Base-by-base conservation (phyloP, 2,797 vertebrate genomes). In the Diglossa cyanea region DNA sequence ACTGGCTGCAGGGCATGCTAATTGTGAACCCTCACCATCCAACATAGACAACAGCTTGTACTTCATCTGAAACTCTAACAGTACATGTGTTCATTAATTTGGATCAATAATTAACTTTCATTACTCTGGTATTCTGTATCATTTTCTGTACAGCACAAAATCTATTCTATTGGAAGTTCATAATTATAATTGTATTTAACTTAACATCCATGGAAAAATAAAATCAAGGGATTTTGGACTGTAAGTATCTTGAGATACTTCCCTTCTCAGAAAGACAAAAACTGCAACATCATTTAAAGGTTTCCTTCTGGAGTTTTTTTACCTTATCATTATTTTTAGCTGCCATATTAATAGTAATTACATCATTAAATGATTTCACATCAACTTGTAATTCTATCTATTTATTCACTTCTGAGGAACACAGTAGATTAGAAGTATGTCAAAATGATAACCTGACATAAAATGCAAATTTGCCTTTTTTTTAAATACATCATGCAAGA, bases 281-380 rank as follows among this genome's bases (percentile, higher is more conserved):
- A 47, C 11, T 53, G 35, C 78, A 91, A 78, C 28, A 51, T 20
- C 51, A 63, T 70, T 93, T 80, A 85, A 89, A 66, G 50, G 60
- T 86, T 75, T 65, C 63, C 87, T 92, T 73, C 48, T 91, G 45
- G 45, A 89, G 23, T 45, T 92, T 86, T 88, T 37, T 84, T 30
- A 62, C 71, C 42, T 67, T 67, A 57, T 44, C n/a, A 31, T 67
- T 82, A 79, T 57, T 91, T 70, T 74, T 94, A 95, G 77, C 42
- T 72, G 89, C 48, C 83, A 81, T 48, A 79, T 28, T 90, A 86
- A 94, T 30, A 90, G 90, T 93, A 96, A 96, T 92, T 94, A 95
- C 45, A 95, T 54, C 84, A 78, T 95, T 89, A 96, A 86, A 88
- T 70, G 48, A 97, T 97, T 97, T 96, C 51, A 80, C 70, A 94